Base-by-base conservation (phyloP, 2,888 invertebrate species). In the Lasioglossum calceatum region DNA sequence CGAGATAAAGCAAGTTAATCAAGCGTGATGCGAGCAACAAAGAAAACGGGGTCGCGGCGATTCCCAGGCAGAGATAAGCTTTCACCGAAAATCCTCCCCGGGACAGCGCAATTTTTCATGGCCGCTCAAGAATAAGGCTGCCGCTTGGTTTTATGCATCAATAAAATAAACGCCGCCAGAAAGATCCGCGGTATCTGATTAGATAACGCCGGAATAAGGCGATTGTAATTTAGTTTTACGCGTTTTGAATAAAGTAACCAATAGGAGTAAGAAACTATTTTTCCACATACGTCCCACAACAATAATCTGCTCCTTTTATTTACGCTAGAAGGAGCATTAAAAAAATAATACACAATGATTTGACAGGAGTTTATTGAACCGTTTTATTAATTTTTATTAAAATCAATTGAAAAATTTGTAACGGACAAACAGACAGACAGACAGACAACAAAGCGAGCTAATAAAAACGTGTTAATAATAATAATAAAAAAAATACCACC, bases 91-190 rank as follows among this genome's bases (percentile, higher is more conserved):
- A 83, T 76, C 71, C 80, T 74, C 61, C 80, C 54, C 39, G 47
- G n/a, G 83, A 83, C 83, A 83, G 47, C 23, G 83, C 81, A 76
- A 83, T 83, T 83, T 83, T 71, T 83, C 82, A 82, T 75, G 79
- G 58, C 74, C 42, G 64, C 74, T 47, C 39, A 54, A 74, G 79
- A 70, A 74, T 42, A 82, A 79, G 79, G 32, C 58, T 64, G 72
- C 82, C 12, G n/a, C 44, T 44, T 32, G 50, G 74, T 79, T 82
- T 79, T 82, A 79, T 75, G 82, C 82, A 78, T 74, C 82, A 54
- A 74, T 75, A 74, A 79, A 82, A 75, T 74, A 70, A 78, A 82
- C 73, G 54, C 54, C 74, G 32, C 4, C 19, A 67, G 23, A 73
- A 14, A 54, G 50, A 54, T 80, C 14, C 23, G 7, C 1, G 32